Evolutionary conservation across 2,888 invertebrate genomes (phyloP).

Genomic region (Brenthis ino): DNA sequence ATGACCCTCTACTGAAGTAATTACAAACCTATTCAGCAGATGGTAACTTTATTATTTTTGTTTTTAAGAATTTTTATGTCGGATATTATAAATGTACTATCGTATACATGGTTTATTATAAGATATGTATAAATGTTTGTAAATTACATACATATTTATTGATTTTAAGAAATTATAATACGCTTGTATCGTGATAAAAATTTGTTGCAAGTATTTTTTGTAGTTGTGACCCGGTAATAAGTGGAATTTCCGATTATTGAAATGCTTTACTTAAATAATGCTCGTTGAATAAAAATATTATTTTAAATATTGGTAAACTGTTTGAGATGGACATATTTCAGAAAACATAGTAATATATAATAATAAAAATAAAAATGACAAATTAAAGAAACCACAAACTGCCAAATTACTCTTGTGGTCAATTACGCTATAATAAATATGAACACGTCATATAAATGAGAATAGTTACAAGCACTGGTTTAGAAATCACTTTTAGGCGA

Average conservation of each 20-base stretch:
- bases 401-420: constrained; percentile 46
- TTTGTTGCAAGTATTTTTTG: constrained; percentile 34
- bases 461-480: constrained; percentile 36
- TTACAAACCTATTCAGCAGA: constrained; percentile 1
- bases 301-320: background rate
- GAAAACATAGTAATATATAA: background rate
- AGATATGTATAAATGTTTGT: constrained; percentile 21
- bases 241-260: constrained; percentile 17
- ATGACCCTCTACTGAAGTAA: constrained; percentile 5
- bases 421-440: constrained; percentile 38
- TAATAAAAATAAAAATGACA: constrained; percentile 1
- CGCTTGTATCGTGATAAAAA: constrained; percentile 44
- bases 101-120: constrained; percentile 31
- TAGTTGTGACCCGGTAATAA: constrained; percentile 20
- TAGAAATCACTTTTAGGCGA: constrained; percentile 30
- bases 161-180: constrained; percentile 44
- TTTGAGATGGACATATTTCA: constrained; percentile 7
- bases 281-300: no score
- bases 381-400: constrained; percentile 43
- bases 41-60: constrained; percentile 11
- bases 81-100: constrained; percentile 21
- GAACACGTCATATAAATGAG: constrained; percentile 23
- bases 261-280: constrained; percentile 1
- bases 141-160: constrained; percentile 33
- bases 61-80: constrained; percentile 28